Evolutionary conservation across 2,888 invertebrate species (phyloP).

Genomic region (Stenodera caucasica): DNA sequence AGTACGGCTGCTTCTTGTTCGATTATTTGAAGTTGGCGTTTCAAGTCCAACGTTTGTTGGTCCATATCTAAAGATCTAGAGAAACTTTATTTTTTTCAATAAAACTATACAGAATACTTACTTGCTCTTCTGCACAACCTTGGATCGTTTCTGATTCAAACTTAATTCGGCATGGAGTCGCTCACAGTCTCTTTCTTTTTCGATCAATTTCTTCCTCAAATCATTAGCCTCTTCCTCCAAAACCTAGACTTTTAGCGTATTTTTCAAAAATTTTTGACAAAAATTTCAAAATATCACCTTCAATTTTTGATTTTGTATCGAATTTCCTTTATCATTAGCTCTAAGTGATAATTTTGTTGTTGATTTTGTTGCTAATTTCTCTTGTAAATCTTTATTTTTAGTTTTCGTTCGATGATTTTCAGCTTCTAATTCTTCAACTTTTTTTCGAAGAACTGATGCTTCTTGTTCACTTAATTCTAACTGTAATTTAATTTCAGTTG

Average conservation of each 20-base stretch:
- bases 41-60: constrained; percentile 69
- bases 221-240: constrained; percentile 75
- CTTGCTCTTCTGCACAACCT: constrained; percentile 68
- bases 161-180: constrained; percentile 72
- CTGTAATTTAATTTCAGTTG: constrained; percentile 79
- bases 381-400: constrained; percentile 76
- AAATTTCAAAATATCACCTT: constrained; percentile 54
- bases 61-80: constrained; percentile 65
- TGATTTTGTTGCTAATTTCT: constrained; percentile 63
- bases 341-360: constrained; percentile 40
- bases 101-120: constrained; percentile 49
- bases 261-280: too few species aligned
- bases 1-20: constrained; percentile 76
- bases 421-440: constrained; percentile 81
- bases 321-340: constrained; percentile 53
- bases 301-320: constrained; percentile 68
- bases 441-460: constrained; percentile 77
- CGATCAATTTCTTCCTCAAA: constrained; percentile 73
- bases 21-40: constrained; percentile 73
- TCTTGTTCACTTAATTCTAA: constrained; percentile 90
- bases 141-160: constrained; percentile 62
- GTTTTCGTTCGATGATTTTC: constrained; percentile 74
- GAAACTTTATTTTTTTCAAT: constrained; percentile 25
- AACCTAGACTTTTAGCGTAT: constrained; percentile 57
- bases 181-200: constrained; percentile 82